Evolutionary conservation across 2,113 vertebrate species (phyloP).

Genomic region (Sialia sialis): DNA sequence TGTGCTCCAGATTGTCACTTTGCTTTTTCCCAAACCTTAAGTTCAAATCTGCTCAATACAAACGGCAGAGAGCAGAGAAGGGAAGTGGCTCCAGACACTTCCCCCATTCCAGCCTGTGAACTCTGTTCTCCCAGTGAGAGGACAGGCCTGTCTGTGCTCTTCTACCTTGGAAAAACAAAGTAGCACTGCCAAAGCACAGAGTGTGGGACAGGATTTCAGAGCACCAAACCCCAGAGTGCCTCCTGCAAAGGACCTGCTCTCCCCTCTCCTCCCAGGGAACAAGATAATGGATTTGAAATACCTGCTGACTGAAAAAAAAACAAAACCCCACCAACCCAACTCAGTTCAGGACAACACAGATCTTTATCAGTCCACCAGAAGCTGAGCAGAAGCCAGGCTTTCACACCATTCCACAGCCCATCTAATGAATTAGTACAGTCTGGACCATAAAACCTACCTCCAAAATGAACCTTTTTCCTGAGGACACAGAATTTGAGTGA

Average conservation of each 20-base stretch:
- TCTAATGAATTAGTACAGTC: not conserved
- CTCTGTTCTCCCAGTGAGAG: not conserved
- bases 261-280: not conserved
- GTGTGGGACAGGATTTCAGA: not conserved
- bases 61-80: not conserved
- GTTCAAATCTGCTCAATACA: not conserved
- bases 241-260: not conserved
- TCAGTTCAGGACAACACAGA: not conserved
- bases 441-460: not conserved
- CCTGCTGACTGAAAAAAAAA: not conserved
- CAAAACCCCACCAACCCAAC: accelerated
- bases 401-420: not conserved
- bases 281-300: not conserved
- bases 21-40: not conserved
- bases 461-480: not conserved
- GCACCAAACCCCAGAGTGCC: not conserved
- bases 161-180: not conserved
- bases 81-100: not conserved
- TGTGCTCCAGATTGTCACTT: not conserved
- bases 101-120: not conserved
- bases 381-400: not conserved
- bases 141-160: not conserved
- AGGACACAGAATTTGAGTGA: not conserved
- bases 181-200: not conserved
- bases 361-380: not conserved